phyloP scores from a whole-genome alignment of 1,140 invertebrate genomes.

The Pseudomyrmex cubaensis region DNA sequence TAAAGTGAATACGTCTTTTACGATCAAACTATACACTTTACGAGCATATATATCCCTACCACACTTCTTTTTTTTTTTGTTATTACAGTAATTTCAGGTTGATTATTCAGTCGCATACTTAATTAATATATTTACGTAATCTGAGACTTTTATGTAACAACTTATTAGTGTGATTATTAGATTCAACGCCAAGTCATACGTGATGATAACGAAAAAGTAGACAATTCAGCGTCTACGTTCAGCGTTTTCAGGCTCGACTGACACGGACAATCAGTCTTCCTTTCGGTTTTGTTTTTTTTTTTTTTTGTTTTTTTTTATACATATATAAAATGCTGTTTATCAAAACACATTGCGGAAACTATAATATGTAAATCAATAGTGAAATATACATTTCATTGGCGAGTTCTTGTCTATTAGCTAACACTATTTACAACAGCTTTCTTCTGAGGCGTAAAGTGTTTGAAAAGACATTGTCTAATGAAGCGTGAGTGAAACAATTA shows the following conservation, averaged over 20 bases:
- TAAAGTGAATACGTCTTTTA: conserved; percentile 18
- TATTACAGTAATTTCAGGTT: conserved; percentile 70
- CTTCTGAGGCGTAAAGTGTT: not conserved
- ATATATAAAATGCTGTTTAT: not conserved
- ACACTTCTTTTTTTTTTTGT: conserved; percentile 13
- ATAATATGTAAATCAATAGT: not conserved
- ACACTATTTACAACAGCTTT: not conserved
- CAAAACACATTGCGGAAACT: not conserved
- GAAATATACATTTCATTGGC: too few species aligned
- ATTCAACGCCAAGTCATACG: not conserved
- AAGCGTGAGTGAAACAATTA: not conserved
- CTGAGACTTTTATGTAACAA: conserved; percentile 24
- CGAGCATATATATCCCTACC: not conserved
- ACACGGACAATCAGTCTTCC: not conserved
- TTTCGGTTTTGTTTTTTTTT: not conserved
- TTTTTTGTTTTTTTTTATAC: not conserved
- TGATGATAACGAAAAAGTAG: conserved; percentile 4
- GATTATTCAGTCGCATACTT: conserved; percentile 77
- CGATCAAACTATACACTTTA: conserved; percentile 38
- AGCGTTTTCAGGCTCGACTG: not conserved
- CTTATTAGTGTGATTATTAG: not conserved
- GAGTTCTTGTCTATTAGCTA: not conserved
- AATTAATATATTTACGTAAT: conserved; percentile 57
- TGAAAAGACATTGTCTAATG: not conserved
- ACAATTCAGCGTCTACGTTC: not conserved